Conservation (phyloP, 2,888 invertebrate species). For the Hofmannophila pseudospretella region DNA sequence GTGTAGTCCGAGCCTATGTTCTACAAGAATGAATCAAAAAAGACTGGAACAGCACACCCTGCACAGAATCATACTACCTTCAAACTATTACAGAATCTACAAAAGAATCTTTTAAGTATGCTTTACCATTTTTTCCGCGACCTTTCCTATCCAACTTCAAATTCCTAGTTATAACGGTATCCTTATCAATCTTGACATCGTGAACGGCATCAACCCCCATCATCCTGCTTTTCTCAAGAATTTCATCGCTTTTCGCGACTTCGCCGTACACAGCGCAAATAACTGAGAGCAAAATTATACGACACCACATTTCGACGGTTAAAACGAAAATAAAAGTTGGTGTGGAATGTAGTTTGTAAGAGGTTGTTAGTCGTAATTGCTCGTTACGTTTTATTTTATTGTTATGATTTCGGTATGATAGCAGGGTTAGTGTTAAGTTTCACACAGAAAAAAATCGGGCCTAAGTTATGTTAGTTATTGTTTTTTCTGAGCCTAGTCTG, state of each 20-base stretch:
- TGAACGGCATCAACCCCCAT: constrained; percentile 49
- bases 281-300: constrained; percentile 12
- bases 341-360: not conserved
- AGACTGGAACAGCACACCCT: too few species aligned
- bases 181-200: constrained; percentile 47
- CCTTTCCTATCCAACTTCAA: constrained; percentile 41
- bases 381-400: not conserved
- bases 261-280: constrained; percentile 9
- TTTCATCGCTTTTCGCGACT: constrained; percentile 4
- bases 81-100: too few species aligned
- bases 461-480: too few species aligned
- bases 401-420: too few species aligned
- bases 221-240: constrained; percentile 29
- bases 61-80: too few species aligned
- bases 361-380: constrained; percentile 3
- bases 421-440: too few species aligned
- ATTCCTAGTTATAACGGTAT: constrained; percentile 54
- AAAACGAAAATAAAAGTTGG: not conserved
- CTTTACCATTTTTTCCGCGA: constrained; percentile 30
- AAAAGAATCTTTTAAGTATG: too few species aligned
- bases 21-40: too few species aligned
- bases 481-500: too few species aligned
- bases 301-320: constrained; percentile 2
- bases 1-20: too few species aligned
- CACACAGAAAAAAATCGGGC: too few species aligned